Evolutionary conservation across 1,140 invertebrate species (phyloP), one percentile per base, ranked within the genome.

Genomic region (Sminthurides bifidus): DNA sequence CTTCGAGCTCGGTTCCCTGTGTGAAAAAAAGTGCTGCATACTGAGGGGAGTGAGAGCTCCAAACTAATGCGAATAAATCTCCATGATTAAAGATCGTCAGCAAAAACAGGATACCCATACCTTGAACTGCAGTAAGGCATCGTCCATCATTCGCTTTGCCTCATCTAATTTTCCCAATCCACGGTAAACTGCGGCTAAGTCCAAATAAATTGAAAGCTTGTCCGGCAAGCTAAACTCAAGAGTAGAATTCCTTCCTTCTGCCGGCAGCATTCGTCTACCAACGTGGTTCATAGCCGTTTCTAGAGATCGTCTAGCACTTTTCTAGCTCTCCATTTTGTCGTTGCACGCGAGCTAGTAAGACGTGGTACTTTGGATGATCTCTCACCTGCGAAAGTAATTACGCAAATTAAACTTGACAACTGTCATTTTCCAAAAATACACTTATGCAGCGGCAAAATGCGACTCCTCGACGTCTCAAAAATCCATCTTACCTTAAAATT

Each of bases 341-440:
- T 43, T 87, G 79, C 38, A 95, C 81, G 23, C 86, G 73, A 0
- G 89, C 90, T 63, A 80, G 79, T 0, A 93, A 79, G 40, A 93
- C 76, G 73, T 95, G 86, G 69, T 90, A 98, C 64, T 92, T 74
- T 0, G 91, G 87, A 70, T 87, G 84, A 54, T 96, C 89, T 63
- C 90, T 72, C 0, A 94, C 73, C 74, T 77, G 53, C 8, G 58
- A 61, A 56, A 10, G 21, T 19, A 44, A 14, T 44, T 10, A 44
- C 21, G 14, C 12, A 12, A 19, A 37, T 35, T 38, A 30, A 52
- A 33, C 15, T 6, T n/a, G 21, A 12, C 21, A 41, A 41, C 5
- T 35, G n/a, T 8, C 33, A 10, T 35, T 35, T 10, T 10, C n/a
- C n/a, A 35, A 10, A 35, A 35, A n/a, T n/a, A n/a, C n/a, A n/a